These are phyloP conservation scores for Trichacis sp. DNA, from an alignment of 2,888 invertebrate species.

Conservation along the genomic window DNA sequence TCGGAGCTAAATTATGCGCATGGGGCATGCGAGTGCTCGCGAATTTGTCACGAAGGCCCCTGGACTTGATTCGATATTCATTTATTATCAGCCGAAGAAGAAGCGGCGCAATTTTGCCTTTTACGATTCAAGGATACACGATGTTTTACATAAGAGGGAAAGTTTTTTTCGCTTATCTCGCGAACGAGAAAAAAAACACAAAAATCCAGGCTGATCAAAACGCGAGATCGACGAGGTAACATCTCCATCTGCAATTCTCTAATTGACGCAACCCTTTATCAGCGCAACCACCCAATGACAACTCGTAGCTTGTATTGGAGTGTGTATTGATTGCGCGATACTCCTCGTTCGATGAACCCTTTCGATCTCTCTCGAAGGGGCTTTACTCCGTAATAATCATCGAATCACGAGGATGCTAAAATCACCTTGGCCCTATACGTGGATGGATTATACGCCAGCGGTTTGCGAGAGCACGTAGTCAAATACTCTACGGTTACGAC, in stretches of 20 bases:
- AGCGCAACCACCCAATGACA: constrained; percentile 26
- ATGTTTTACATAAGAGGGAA: not conserved
- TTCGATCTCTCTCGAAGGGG: constrained; percentile 11
- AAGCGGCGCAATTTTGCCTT: not conserved
- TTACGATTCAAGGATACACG: not conserved
- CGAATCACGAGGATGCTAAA: constrained; percentile 26
- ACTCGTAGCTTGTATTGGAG: constrained; percentile 50
- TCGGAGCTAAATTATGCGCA: constrained; percentile 3
- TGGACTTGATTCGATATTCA: not conserved
- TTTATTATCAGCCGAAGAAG: too few relatives aligned
- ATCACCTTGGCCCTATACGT: constrained; percentile 35
- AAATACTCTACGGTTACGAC: constrained; percentile 48
- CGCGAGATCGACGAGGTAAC: not conserved
- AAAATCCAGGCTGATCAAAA: too few relatives aligned
- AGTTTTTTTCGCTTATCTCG: too few relatives aligned
- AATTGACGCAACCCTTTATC: constrained; percentile 22
- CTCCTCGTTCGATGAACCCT: constrained; percentile 9
- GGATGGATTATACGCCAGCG: constrained; percentile 51
- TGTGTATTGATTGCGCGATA: constrained; percentile 45
- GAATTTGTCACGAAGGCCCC: too few relatives aligned
- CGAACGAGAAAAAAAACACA: too few relatives aligned
- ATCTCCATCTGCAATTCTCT: not conserved
- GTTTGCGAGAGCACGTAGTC: constrained; percentile 55
- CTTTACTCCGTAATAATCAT: constrained; percentile 27
- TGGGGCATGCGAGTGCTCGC: too few relatives aligned